These are phyloP conservation scores for Leptoclinus maculatus DNA, from an alignment of 2,797 vertebrate species.

Conservation along the genomic window DNA sequence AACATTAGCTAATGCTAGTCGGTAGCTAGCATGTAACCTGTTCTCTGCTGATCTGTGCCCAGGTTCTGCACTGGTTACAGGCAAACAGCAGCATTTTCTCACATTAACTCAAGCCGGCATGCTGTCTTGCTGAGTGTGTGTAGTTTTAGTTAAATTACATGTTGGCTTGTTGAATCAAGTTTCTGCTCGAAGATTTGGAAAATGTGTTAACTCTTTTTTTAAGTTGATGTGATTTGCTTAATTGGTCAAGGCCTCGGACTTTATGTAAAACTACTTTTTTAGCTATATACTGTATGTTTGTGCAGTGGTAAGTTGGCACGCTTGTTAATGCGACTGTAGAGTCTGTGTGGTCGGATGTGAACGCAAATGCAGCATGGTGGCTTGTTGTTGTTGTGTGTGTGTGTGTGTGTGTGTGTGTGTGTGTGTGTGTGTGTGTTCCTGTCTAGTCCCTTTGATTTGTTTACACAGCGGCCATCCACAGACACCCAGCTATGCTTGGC, in stretches of 20 bases:
- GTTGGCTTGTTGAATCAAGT: background rate
- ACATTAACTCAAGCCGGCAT: too few relatives aligned
- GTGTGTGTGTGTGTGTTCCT: background rate
- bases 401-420: slow-evolving; percentile 5
- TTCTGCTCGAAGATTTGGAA: background rate
- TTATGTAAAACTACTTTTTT: background rate
- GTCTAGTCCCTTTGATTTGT: slow-evolving; percentile 44
- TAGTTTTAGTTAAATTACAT: too few relatives aligned
- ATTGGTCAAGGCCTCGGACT: background rate
- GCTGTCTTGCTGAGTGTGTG: too few relatives aligned
- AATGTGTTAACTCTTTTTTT: background rate
- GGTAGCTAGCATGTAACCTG: too few relatives aligned
- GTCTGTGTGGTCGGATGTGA: slow-evolving; percentile 9
- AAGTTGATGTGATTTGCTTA: background rate
- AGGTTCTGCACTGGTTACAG: too few relatives aligned
- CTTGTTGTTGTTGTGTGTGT: background rate
- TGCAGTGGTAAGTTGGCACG: background rate
- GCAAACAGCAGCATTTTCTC: too few relatives aligned
- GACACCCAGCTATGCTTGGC: slow-evolving; percentile 45
- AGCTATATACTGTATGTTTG: background rate
- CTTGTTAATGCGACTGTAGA: slow-evolving; percentile 4
- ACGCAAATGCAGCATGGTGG: background rate
- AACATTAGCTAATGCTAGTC: too few relatives aligned
- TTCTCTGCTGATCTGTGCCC: too few relatives aligned
- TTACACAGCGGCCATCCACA: slow-evolving; percentile 37